phyloP scores from a whole-genome alignment of 2,797 vertebrate species.

The Coluber constrictor region DNA sequence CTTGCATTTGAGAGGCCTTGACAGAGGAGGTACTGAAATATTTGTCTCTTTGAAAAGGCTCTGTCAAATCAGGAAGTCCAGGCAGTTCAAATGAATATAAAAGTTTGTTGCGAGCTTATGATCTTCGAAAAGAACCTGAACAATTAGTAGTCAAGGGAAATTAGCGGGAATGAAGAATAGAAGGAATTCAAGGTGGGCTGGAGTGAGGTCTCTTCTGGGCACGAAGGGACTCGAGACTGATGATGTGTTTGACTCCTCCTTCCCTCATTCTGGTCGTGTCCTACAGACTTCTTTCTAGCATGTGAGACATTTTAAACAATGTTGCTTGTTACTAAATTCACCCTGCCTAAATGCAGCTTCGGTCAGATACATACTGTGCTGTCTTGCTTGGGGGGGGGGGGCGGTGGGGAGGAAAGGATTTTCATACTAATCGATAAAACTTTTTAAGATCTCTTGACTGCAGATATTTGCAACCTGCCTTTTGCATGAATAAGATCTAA shows the following conservation, averaged over 20 bases:
- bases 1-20: neutral
- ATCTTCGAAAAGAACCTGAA: neutral
- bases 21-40: neutral
- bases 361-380: neutral
- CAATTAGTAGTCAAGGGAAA: neutral
- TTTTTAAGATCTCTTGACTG: neutral
- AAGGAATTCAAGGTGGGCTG: neutral
- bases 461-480: neutral
- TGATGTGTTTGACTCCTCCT: neutral
- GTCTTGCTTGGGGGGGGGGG: neutral
- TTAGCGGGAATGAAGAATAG: neutral
- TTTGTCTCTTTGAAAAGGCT: rapidly evolving
- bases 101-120: neutral
- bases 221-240: neutral
- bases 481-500: neutral
- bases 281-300: neutral
- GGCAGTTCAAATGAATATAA: neutral
- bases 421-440: neutral
- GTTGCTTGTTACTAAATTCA: neutral
- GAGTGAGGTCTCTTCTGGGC: neutral
- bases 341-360: neutral
- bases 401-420: neutral
- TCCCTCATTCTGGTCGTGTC: neutral
- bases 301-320: neutral
- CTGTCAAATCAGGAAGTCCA: neutral